These are phyloP conservation scores for Oeneis ivallda DNA, from an alignment of 2,888 invertebrate species.

Conservation along the genomic window DNA sequence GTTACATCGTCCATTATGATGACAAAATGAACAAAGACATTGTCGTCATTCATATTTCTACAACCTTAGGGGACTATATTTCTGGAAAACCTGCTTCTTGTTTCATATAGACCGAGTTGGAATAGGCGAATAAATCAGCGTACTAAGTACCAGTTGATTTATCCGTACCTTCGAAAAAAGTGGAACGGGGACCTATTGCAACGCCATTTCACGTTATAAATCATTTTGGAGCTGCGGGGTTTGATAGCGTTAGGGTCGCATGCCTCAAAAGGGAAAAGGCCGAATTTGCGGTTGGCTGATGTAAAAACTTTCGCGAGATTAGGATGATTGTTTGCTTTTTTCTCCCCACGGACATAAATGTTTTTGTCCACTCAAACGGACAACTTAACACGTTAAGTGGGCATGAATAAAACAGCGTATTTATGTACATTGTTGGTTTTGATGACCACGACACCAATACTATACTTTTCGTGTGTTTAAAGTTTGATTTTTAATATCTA, in stretches of 20 bases:
- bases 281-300: constrained; percentile 37
- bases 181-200: constrained; percentile 35
- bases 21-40: not conserved
- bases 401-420: not conserved
- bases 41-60: constrained; percentile 4
- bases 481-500: too few species aligned
- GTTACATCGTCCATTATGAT: too few species aligned
- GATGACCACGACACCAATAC: not conserved
- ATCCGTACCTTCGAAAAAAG: constrained; percentile 31
- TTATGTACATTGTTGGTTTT: too few species aligned
- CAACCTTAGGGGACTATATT: constrained; percentile 5
- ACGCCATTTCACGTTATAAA: constrained; percentile 39
- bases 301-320: constrained; percentile 40
- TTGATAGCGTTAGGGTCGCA: constrained; percentile 37
- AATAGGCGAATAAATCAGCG: constrained; percentile 34
- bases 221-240: constrained; percentile 34
- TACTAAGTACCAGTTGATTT: constrained; percentile 36
- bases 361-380: constrained; percentile 11
- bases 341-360: constrained; percentile 3
- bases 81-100: constrained; percentile 5
- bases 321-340: constrained; percentile 32
- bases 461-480: too few species aligned
- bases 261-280: constrained; percentile 31
- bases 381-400: not conserved
- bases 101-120: constrained; percentile 29